Percentiles rank a stretch among this genome's conserved stretches.
Evolutionary conservation across 1,140 invertebrate genomes (phyloP).

Genomic region (Drosophila paulistorum): DNA sequence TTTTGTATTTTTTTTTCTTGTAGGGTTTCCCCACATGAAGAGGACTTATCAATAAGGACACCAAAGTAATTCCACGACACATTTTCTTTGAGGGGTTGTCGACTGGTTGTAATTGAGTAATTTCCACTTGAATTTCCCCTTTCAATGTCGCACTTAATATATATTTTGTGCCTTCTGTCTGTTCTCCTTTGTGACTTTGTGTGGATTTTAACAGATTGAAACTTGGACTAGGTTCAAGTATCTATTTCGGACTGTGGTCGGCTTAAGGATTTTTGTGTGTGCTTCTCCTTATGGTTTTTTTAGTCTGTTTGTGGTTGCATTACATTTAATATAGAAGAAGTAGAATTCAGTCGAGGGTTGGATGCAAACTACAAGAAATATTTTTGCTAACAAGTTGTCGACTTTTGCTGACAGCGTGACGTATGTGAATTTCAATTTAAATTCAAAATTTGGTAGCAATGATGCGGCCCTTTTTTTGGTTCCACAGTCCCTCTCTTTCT

Average conservation of each 20-base stretch:
- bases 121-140: slow-evolving; percentile 81
- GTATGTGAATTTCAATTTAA: slow-evolving; percentile 78
- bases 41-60: slow-evolving; percentile 44
- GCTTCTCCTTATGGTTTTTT: slow-evolving; percentile 46
- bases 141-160: slow-evolving; percentile 46
- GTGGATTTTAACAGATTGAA: slow-evolving; percentile 75
- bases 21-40: slow-evolving; percentile 62
- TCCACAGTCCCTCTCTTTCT: slow-evolving; percentile 9
- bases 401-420: slow-evolving; percentile 62
- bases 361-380: slow-evolving; percentile 20
- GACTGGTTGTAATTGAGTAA: slow-evolving; percentile 72
- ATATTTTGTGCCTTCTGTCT: slow-evolving; percentile 25
- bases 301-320: slow-evolving; percentile 68
- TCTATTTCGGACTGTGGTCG: slow-evolving; percentile 49
- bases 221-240: slow-evolving; percentile 40
- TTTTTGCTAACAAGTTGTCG: slow-evolving; percentile 24
- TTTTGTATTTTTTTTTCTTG: slow-evolving; percentile 28
- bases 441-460: slow-evolving; percentile 71
- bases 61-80: slow-evolving; percentile 22
- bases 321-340: slow-evolving; percentile 70
- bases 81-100: slow-evolving; percentile 28
- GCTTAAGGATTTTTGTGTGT: slow-evolving; percentile 15
- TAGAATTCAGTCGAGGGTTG: slow-evolving; percentile 47
- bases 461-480: slow-evolving; percentile 61
- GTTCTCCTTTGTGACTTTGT: slow-evolving; percentile 71